A percentile compares a stretch with the other conserved stretches of the same genome.
phyloP scores from a whole-genome alignment of 2,888 invertebrate genomes.

The Ptycholaimellus sp. region DNA sequence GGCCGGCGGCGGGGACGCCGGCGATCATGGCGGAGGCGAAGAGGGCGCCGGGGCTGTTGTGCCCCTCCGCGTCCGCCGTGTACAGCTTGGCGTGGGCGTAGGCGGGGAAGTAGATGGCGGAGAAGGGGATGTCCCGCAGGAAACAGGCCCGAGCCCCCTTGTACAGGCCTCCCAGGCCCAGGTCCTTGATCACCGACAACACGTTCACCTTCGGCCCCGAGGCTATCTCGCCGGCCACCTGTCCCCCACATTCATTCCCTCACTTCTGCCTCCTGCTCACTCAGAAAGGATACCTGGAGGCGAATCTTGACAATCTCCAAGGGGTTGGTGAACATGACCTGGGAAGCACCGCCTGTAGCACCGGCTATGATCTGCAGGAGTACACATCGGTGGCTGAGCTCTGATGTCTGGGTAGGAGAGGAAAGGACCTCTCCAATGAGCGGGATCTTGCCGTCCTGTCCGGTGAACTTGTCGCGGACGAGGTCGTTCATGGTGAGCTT shows the following conservation, averaged over 20 bases:
- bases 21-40: conserved; percentile 31
- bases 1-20: conserved; percentile 82
- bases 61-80: conserved; percentile 59
- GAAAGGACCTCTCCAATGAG: conserved; percentile 55
- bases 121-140: conserved; percentile 78
- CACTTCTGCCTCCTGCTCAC: too few species aligned
- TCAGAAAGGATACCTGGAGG: too few species aligned
- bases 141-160: conserved; percentile 70
- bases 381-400: too few species aligned
- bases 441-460: conserved; percentile 1
- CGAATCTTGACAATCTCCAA: conserved; percentile 92
- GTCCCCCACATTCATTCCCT: too few species aligned
- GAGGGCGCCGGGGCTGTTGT: conserved; percentile 16
- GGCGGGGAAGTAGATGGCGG: conserved; percentile 81
- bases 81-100: conserved; percentile 75
- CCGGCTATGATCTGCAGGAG: conserved; percentile 66
- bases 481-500: conserved; percentile 78
- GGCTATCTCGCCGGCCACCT: conserved; percentile 86
- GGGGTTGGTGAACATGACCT: conserved; percentile 82
- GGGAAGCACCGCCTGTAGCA: conserved; percentile 35
- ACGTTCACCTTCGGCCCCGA: conserved; percentile 29
- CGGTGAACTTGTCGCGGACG: conserved; percentile 62
- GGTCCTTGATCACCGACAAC: conserved; percentile 50
- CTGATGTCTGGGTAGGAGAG: too few species aligned
- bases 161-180: conserved; percentile 65